These are phyloP conservation scores for Simalia tracyae DNA, from an alignment of 2,797 vertebrate species.

Conservation along the genomic window DNA sequence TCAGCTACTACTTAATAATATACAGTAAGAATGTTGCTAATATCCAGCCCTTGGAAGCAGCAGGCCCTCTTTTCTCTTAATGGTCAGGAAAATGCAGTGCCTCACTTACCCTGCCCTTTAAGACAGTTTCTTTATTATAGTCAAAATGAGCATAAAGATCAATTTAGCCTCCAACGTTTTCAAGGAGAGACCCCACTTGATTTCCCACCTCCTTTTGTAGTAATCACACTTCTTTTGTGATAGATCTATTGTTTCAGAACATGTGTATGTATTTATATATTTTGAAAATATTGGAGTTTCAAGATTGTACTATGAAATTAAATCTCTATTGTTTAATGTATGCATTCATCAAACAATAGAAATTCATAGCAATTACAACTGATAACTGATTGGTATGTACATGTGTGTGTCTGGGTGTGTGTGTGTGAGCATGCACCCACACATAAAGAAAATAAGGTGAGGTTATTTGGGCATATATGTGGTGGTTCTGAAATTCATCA, in stretches of 20 bases:
- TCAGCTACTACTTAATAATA: neutral
- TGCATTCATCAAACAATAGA: neutral
- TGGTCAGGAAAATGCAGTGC: neutral
- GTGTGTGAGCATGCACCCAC: neutral
- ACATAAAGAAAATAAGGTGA: neutral
- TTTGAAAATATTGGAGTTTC: neutral
- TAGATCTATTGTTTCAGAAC: neutral
- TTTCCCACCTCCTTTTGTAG: neutral
- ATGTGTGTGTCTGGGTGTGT: neutral
- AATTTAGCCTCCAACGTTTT: neutral
- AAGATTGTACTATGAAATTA: neutral
- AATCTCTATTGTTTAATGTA: neutral
- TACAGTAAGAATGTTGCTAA: neutral
- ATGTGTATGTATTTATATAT: neutral
- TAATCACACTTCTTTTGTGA: neutral
- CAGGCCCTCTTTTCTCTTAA: neutral
- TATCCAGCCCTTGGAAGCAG: neutral
- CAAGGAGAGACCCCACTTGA: neutral
- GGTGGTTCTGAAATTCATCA: neutral
- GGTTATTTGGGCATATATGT: neutral
- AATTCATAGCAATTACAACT: neutral
- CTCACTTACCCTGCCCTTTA: neutral
- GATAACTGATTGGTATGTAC: neutral
- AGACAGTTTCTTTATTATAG: neutral
- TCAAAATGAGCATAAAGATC: neutral